Evolutionary conservation across 2,797 vertebrate genomes (phyloP).

Genomic region (Lutjanus argentimaculatus): DNA sequence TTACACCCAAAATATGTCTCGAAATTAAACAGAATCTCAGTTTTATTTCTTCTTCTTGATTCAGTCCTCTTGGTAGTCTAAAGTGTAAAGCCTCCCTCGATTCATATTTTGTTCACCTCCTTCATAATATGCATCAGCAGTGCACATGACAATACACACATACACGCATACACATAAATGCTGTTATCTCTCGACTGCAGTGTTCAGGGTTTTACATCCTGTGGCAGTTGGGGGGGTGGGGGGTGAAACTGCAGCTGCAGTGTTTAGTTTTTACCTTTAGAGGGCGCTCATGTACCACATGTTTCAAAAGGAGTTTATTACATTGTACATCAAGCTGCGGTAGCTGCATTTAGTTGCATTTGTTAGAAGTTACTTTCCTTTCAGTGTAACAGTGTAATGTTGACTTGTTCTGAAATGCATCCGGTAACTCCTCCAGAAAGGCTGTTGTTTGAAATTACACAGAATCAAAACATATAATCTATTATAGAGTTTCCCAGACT

Average conservation of each 20-base stretch:
- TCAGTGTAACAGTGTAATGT: too few species aligned
- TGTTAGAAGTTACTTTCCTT: neutral
- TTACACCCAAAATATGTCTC: neutral
- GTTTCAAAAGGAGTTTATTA: neutral
- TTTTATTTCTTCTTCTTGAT: neutral
- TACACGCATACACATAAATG: neutral
- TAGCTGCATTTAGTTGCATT: neutral
- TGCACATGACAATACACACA: constrained; percentile 7
- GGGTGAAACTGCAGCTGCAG: constrained; percentile 37
- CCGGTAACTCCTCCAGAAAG: neutral
- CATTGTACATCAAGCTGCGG: neutral
- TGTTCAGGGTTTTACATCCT: constrained; percentile 52
- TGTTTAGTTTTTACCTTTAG: constrained; percentile 41
- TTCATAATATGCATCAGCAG: neutral
- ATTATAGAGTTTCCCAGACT: neutral
- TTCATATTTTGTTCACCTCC: neutral
- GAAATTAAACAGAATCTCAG: neutral
- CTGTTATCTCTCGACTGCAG: constrained; percentile 61
- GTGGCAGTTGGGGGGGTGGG: constrained; percentile 25
- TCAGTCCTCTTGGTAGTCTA: neutral
- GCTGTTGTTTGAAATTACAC: neutral
- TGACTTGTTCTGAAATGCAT: neutral
- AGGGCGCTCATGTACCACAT: constrained; percentile 50
- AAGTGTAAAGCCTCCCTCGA: neutral
- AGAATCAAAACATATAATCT: neutral